phyloP scores from a whole-genome alignment of 2,888 invertebrate genomes.

The Noctua fimbriata region DNA sequence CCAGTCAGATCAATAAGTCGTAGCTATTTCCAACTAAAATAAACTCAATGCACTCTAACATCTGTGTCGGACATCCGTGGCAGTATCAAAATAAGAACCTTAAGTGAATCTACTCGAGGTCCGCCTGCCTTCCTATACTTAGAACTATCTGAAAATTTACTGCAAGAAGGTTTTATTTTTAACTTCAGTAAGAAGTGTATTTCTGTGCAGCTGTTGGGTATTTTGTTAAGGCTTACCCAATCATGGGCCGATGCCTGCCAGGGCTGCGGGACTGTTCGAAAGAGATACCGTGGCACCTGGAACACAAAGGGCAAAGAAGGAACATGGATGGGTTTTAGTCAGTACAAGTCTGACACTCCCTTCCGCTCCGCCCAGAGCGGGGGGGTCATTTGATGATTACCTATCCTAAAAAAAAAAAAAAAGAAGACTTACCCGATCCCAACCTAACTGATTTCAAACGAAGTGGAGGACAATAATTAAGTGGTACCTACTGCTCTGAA shows the following conservation, averaged over 20 bases:
- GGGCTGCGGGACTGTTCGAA: no score
- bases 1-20: slow-evolving; percentile 7
- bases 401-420: no score
- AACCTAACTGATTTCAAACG: neutral
- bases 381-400: no score
- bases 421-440: neutral
- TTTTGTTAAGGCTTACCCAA: neutral
- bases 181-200: neutral
- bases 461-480: neutral
- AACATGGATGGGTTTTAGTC: no score
- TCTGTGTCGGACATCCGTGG: slow-evolving; percentile 12
- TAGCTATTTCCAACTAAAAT: slow-evolving; percentile 9
- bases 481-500: neutral
- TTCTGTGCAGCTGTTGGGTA: neutral
- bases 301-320: no score
- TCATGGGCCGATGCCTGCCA: no score
- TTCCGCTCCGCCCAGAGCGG: no score
- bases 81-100: slow-evolving; percentile 26
- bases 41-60: slow-evolving; percentile 25
- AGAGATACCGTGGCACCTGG: no score
- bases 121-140: neutral
- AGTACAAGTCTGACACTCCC: no score
- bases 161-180: slow-evolving; percentile 14
- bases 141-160: slow-evolving; percentile 5
- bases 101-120: slow-evolving; percentile 7